phyloP scores from a whole-genome alignment of 2,113 vertebrate species.

The Myrmecophaga tridactyla region DNA sequence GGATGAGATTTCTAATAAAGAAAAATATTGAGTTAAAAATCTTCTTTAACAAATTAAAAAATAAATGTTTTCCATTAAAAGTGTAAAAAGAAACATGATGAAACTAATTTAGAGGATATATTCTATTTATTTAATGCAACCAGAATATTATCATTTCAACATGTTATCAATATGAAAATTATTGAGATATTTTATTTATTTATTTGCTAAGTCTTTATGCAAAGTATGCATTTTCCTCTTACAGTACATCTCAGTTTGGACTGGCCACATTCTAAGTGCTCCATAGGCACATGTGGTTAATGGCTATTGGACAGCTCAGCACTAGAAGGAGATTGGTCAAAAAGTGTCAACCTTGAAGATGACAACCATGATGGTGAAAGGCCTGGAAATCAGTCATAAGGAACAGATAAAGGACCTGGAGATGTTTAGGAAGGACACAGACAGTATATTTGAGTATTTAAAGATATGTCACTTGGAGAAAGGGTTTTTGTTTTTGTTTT shows the following conservation, averaged over 20 bases:
- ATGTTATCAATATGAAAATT: background rate
- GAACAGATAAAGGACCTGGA: background rate
- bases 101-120: constrained; percentile 1
- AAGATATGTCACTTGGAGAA: background rate
- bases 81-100: background rate
- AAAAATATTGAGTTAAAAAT: background rate
- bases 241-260: background rate
- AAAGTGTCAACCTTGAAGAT: background rate
- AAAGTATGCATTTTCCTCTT: background rate
- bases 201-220: background rate
- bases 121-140: background rate
- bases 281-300: background rate
- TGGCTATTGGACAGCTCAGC: background rate
- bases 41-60: background rate
- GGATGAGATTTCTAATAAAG: background rate
- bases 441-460: background rate
- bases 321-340: background rate
- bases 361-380: background rate
- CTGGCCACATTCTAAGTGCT: background rate
- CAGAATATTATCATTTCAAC: background rate
- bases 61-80: background rate
- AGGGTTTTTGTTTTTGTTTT: background rate
- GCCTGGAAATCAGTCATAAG: background rate
- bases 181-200: background rate
- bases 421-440: background rate